phyloP scores from a whole-genome alignment of 1,140 invertebrate genomes.

The Semibalanus balanoides region DNA sequence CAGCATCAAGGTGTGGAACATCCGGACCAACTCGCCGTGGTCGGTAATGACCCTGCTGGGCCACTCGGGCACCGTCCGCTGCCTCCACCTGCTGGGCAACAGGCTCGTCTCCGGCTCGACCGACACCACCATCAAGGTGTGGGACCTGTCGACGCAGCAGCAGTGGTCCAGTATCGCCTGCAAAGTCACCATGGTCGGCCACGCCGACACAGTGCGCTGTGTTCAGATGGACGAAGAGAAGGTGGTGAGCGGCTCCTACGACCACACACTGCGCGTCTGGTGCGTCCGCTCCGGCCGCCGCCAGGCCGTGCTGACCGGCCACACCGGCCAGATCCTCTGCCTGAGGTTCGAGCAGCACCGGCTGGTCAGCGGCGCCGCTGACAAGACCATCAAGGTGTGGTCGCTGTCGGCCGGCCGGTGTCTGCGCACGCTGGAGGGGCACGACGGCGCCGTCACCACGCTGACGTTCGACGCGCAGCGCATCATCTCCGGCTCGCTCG shows the following conservation, averaged over 20 bases:
- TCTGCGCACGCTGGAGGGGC: slow-evolving; percentile 32
- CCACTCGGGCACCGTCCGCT: slow-evolving; percentile 39
- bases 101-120: slow-evolving; percentile 37
- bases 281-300: slow-evolving; percentile 27
- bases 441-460: slow-evolving; percentile 37
- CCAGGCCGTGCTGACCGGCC: slow-evolving; percentile 34
- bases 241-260: slow-evolving; percentile 32
- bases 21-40: slow-evolving; percentile 38
- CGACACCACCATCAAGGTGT: slow-evolving; percentile 38
- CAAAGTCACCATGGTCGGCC: slow-evolving; percentile 40
- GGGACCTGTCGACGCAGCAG: slow-evolving; percentile 37
- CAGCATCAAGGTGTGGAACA: slow-evolving; percentile 37
- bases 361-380: slow-evolving; percentile 38
- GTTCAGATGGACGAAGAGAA: slow-evolving; percentile 38
- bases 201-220: slow-evolving; percentile 37
- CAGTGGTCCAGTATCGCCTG: slow-evolving; percentile 42
- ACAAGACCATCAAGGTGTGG: slow-evolving; percentile 40
- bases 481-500: slow-evolving; percentile 36
- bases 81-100: slow-evolving; percentile 38
- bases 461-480: slow-evolving; percentile 35
- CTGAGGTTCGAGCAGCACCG: slow-evolving; percentile 36
- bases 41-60: slow-evolving; percentile 40
- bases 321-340: slow-evolving; percentile 37
- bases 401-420: slow-evolving; percentile 29
- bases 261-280: slow-evolving; percentile 28